Conservation (phyloP, 2,888 invertebrate genomes). For the Mythimna lalbum region DNA sequence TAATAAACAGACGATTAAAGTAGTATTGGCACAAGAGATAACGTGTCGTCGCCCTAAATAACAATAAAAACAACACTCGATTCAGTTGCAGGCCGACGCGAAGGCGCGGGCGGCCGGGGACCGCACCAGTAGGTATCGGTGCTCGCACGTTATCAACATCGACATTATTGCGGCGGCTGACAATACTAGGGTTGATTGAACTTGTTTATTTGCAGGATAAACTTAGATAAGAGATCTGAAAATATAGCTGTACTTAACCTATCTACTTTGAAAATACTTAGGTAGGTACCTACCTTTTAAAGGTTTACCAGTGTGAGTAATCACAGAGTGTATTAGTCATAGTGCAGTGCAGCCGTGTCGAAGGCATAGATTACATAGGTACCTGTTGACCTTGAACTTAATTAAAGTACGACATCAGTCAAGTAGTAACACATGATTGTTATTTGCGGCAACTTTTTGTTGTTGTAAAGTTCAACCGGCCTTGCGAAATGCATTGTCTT, state of each 20-base stretch:
- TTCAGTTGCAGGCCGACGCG: neutral
- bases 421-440: neutral
- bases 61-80: conserved; percentile 44
- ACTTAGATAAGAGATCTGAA: neutral
- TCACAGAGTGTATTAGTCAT: too few relatives aligned
- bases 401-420: neutral
- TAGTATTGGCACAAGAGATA: conserved; percentile 60
- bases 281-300: neutral
- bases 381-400: neutral
- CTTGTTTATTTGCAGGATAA: conserved; percentile 27
- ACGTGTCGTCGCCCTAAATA: conserved; percentile 66
- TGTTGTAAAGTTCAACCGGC: neutral
- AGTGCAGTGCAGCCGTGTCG: neutral
- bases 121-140: neutral
- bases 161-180: conserved; percentile 8
- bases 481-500: neutral
- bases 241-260: neutral
- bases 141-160: conserved; percentile 28
- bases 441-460: neutral
- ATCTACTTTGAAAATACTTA: too few relatives aligned
- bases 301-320: neutral
- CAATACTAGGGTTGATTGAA: conserved; percentile 26
- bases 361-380: too few relatives aligned
- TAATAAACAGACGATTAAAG: conserved; percentile 16
- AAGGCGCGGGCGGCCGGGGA: neutral